Base-by-base conservation (phyloP, 2,113 vertebrate species). In the Pedetes capensis region DNA sequence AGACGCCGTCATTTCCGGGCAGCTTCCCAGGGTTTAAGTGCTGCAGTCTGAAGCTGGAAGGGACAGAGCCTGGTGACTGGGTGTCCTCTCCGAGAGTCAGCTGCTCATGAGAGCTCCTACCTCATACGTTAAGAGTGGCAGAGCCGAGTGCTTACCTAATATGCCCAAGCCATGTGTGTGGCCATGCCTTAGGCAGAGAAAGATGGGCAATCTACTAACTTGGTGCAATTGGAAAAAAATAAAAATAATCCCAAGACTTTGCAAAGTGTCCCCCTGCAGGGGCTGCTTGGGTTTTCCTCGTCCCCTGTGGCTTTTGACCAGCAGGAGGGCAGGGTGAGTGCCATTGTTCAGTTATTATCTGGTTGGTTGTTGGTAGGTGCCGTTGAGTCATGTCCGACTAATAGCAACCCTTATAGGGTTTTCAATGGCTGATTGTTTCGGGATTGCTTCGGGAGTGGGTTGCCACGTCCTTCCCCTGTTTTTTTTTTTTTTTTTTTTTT, bases 11-110 rank as follows among this genome's bases (percentile, higher is more conserved):
- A 3, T 29, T 49, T 78, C 10, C 57, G 6, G 22, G 29, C 23
- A 57, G 10, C 13, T 2, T 23, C 14, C 29, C 37, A 8, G 44
- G 34, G 42, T 9, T 51, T 29, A 57, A 37, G 37, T 5, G 1
- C 7, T 18, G 0, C 0, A 59, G 42, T 47, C 23, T 53, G 69
- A 12, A 12, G 42, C 59, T 69, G 2, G n/a, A 37, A 6, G 25
- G 20, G 34, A 17, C 2, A 7, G 37, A 51, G 0, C 1, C 4
- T 8, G 17, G 49, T 2, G 7, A 7, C 0, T 0, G 1, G 14
- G 11, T 66, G 39, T 84, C 72, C 6, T 27, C n/a, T n/a, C n/a
- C n/a, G n/a, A n/a, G n/a, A n/a, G 3, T 11, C 17, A 10, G 25
- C 5, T 4, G 27, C 1, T 3, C 7, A 3, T 27, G 3, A 5